Evolutionary conservation across 2,113 vertebrate species (phyloP).

Genomic region (Melanocharis versteri): DNA sequence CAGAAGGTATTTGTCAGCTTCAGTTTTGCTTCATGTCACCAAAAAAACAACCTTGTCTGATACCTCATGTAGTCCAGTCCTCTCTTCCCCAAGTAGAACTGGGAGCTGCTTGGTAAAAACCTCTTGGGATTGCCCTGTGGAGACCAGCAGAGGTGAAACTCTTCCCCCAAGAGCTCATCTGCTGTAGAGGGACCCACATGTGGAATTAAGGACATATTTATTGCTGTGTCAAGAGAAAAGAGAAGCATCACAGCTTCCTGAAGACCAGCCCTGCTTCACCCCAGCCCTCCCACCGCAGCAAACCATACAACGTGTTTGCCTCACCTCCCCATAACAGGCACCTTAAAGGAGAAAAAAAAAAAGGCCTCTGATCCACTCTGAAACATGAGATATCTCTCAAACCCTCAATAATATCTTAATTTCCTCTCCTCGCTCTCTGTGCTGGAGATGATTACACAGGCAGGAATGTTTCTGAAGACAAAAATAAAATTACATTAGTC

Average conservation of each 20-base stretch:
- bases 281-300: background rate
- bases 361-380: background rate
- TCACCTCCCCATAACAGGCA: constrained; percentile 49
- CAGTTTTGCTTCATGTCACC: background rate
- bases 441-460: constrained; percentile 35
- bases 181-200: accelerated
- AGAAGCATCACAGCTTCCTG: background rate
- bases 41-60: background rate
- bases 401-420: constrained; percentile 48
- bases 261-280: background rate
- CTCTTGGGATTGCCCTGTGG: background rate
- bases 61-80: background rate
- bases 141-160: background rate
- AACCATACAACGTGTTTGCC: constrained; percentile 41
- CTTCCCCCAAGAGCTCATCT: background rate
- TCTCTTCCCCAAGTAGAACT: background rate
- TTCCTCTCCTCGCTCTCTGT: background rate
- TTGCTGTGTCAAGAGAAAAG: background rate
- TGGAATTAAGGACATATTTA: background rate
- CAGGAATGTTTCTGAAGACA: constrained; percentile 65
- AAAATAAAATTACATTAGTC: constrained; percentile 35
- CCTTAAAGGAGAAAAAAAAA: background rate
- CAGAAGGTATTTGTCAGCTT: background rate
- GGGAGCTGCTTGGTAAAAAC: background rate
- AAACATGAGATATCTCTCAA: constrained; percentile 51